Base-by-base conservation (phyloP, 2,797 vertebrate species). In the Ammospiza maritima region DNA sequence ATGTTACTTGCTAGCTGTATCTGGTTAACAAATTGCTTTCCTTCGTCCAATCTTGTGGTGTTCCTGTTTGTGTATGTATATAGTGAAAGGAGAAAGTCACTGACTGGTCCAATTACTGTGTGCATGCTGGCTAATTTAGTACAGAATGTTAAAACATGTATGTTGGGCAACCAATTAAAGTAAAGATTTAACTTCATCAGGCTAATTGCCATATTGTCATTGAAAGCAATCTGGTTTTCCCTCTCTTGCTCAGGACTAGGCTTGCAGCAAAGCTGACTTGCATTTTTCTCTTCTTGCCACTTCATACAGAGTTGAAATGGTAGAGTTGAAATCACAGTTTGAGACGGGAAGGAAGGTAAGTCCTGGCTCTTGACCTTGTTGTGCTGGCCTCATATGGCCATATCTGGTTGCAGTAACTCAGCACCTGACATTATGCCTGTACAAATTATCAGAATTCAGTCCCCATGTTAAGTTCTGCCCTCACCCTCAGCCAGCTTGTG, bases 21-120 rank as follows among this genome's bases (percentile, higher is more conserved):
- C 91, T 4, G 3, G 89, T 96, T 95, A 96, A 96, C 95, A 95
- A 94, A 94, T 89, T 95, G 89, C 90, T 70, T 95, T 94, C 94
- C 86, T 97, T 91, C 94, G 96, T 97, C 80, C 69, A 57, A 71
- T 93, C 91, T 90, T 71, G 94, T 91, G 96, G 81, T 92, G 92
- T 94, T 97, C 78, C 96, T 93, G 86, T 96, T 93, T 80, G 85
- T 92, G 91, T 91, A 71, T 95, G 75, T 96, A 94, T 96, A 89
- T 91, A 85, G 93, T 91, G 21, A 73, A 95, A 94, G 95, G 96
- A 96, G 88, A 82, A 78, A 79, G 81, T 89, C 57, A 90, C 77
- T 92, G 94, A 94, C 83, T 73, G 95, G 90, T 97, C 88, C 79
- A 87, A 77, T 94, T 75, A 72, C 84, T 93, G 93, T 89, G 54